A percentile compares a stretch with the other conserved stretches of the same genome.
Evolutionary conservation across 2,113 vertebrate species (phyloP).

Genomic region (Ophiodon elongatus): DNA sequence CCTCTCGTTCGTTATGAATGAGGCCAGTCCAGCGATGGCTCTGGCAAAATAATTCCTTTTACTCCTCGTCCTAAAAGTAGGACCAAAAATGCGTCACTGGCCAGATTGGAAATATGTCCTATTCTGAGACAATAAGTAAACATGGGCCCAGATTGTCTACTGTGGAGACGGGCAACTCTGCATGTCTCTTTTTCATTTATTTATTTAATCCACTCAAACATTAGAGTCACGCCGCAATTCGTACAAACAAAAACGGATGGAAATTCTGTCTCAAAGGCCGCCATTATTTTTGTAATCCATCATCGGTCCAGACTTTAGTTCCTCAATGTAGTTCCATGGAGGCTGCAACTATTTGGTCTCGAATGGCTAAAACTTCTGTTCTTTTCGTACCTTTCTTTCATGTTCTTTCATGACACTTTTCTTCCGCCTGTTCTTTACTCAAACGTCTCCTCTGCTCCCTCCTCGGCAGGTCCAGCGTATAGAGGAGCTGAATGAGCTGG

Average conservation of each 20-base stretch:
- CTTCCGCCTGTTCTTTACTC: not conserved
- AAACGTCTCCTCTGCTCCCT: not conserved
- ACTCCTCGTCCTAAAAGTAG: not conserved
- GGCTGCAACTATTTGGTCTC: not conserved
- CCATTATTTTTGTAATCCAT: not conserved
- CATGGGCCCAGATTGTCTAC: not conserved
- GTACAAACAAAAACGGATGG: not conserved
- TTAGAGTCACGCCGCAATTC: not conserved
- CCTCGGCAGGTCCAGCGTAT: conserved; percentile 87
- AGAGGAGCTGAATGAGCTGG: conserved; percentile 97
- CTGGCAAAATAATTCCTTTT: not conserved
- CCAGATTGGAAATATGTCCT: not conserved
- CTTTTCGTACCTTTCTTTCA: not conserved
- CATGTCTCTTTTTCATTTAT: not conserved
- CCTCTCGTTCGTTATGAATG: not conserved
- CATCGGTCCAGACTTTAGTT: not conserved
- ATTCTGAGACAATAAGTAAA: not conserved
- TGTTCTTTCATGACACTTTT: not conserved
- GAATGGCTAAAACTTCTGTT: too few relatives aligned
- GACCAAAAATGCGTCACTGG: not conserved
- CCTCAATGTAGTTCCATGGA: not conserved
- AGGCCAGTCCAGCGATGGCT: not conserved
- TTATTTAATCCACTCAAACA: not conserved
- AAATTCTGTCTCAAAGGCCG: not conserved
- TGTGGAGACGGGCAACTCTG: not conserved